A percentile compares a stretch with the other conserved stretches of the same genome.
Evolutionary conservation across 2,888 invertebrate species (phyloP).

Genomic region (Cerceris rybyensis): DNA sequence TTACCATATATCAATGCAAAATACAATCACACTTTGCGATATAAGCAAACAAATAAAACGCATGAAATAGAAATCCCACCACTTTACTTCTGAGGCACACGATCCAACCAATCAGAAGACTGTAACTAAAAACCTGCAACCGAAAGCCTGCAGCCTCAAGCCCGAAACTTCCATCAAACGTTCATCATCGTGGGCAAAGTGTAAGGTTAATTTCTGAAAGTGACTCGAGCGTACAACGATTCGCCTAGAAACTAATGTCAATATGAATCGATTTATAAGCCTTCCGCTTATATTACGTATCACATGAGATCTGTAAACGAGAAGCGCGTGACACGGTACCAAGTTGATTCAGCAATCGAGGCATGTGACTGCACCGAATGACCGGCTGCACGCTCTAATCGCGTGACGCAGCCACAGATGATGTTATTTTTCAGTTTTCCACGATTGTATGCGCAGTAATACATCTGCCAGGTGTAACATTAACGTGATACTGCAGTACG

Average conservation of each 20-base stretch:
- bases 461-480: not conserved
- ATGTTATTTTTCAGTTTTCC: conserved; percentile 12
- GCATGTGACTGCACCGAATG: conserved; percentile 47
- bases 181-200: not conserved
- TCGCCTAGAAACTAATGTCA: conserved; percentile 46
- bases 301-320: not conserved
- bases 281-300: conserved; percentile 2
- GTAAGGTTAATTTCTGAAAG: not conserved
- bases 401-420: conserved; percentile 40
- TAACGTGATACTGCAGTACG: not conserved
- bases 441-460: not conserved
- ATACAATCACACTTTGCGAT: no score
- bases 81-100: no score
- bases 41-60: no score
- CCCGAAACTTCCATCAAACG: not conserved
- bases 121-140: no score
- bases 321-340: conserved; percentile 42
- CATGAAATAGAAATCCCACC: no score
- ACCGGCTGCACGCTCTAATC: conserved; percentile 49
- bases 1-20: no score
- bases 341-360: conserved; percentile 39
- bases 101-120: no score
- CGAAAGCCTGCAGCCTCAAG: no score
- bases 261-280: conserved; percentile 31
- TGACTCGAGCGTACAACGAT: conserved; percentile 1